Evolutionary conservation across 2,888 invertebrate species (phyloP), one percentile per base, ranked within the genome.

Genomic region (Serripes groenlandicus): DNA sequence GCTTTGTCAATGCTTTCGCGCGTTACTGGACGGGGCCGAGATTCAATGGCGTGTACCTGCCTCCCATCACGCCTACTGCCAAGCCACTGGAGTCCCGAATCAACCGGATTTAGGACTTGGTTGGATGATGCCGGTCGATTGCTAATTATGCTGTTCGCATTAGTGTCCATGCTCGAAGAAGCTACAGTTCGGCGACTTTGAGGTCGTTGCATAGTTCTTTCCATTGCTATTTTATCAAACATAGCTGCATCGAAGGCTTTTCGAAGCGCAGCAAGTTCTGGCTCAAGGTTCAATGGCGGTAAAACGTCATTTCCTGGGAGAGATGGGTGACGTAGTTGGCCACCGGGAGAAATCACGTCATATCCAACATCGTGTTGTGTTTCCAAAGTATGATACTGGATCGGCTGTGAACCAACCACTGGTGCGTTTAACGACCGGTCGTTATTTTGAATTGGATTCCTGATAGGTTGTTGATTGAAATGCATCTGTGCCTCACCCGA

Each of bases 221-320:
- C n/a, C 70, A 70, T 70, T 21, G 70, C 70, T 18, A 70, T 2
- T 32, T 28, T 52, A 32, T 70, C 70, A 54, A 70, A 70, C n/a
- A 70, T n/a, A 2, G 70, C 52, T 4, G 70, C 70, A 30, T 70
- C 70, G 32, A 70, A 70, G 4, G 70, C 70, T n/a, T 28, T 54
- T 54, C 70, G 28, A 18, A 70, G n/a, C 0, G 70, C 70, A 11
- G 54, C 70, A 21, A 70, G 28, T 54, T 70, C 70, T 9, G 70
- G 70, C 28, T 70, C 70, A 21, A 70, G 23, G 23, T 70, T 68
- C 4, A 70, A 49, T 32, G 58, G 58, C 11, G 2, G 23, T 1
- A 23, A n/a, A n/a, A 58, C 3, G 7, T 58, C 58, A 9, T 58
- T 9, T 58, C 15, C 9, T 23, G 21, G 58, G 58, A 58, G 21